Percentiles rank a stretch among this genome's conserved stretches.
Evolutionary conservation across 2,113 vertebrate species (phyloP).

Genomic region (Mus spicilegus): DNA sequence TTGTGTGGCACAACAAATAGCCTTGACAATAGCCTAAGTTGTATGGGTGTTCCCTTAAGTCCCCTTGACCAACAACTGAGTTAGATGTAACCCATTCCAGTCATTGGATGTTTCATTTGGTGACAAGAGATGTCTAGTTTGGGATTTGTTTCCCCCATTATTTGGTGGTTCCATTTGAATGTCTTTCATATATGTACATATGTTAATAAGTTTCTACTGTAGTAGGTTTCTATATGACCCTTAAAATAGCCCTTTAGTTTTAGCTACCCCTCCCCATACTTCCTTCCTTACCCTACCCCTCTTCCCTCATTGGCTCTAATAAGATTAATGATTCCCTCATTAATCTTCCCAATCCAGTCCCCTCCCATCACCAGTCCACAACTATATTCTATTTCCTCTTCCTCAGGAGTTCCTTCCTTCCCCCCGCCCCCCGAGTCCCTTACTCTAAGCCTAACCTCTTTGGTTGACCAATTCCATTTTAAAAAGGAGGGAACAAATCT

Average conservation of each 20-base stretch:
- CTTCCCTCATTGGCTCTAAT: neutral
- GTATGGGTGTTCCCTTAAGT: neutral
- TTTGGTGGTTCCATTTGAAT: neutral
- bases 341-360: neutral
- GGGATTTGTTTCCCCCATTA: neutral
- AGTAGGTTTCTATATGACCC: neutral
- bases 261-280: neutral
- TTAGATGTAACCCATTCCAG: neutral
- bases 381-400: neutral
- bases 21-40: neutral
- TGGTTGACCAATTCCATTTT: neutral
- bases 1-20: neutral
- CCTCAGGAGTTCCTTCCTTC: neutral
- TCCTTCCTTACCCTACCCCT: neutral
- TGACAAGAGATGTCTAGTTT: neutral
- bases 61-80: neutral
- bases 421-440: neutral
- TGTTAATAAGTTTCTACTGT: neutral
- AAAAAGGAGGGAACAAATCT: neutral
- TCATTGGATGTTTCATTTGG: neutral
- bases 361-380: neutral
- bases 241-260: neutral
- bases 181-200: neutral
- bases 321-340: neutral
- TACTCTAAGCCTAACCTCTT: neutral